These are phyloP conservation scores for Caenorhabditis remanei DNA, from an alignment of 1,140 invertebrate genomes.

Conservation along the genomic window DNA sequence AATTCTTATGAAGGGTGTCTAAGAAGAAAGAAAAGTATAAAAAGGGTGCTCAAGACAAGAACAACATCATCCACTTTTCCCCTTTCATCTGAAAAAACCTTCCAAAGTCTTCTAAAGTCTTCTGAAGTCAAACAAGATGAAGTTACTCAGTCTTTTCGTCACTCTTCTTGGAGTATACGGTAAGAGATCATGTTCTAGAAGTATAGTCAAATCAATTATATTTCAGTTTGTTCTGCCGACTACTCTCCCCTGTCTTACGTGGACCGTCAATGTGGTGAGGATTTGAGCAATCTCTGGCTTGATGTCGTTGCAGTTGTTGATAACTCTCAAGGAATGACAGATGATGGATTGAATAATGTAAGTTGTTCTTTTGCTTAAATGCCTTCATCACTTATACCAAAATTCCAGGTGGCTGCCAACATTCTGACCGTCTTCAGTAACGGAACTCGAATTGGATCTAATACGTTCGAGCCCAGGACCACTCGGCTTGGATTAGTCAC, in stretches of 20 bases:
- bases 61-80: too few relatives aligned
- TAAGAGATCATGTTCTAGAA: neutral
- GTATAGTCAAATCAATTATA: neutral
- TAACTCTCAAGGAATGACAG: neutral
- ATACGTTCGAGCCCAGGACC: neutral
- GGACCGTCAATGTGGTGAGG: neutral
- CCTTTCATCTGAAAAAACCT: too few relatives aligned
- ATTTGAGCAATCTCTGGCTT: neutral
- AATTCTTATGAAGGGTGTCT: too few relatives aligned
- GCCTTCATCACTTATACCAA: neutral
- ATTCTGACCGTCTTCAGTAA: neutral
- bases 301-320: slow-evolving; percentile 5
- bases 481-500: neutral
- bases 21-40: too few relatives aligned
- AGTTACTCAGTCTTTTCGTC: neutral
- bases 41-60: too few relatives aligned
- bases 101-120: too few relatives aligned
- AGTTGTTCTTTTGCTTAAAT: too few relatives aligned
- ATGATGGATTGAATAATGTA: neutral
- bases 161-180: neutral
- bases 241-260: neutral
- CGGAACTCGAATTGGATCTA: neutral
- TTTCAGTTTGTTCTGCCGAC: neutral
- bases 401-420: neutral
- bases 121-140: neutral